phyloP scores from a whole-genome alignment of 37 sponge, comb jelly and placozoan genomes.

The Oscarella lobularis region DNA sequence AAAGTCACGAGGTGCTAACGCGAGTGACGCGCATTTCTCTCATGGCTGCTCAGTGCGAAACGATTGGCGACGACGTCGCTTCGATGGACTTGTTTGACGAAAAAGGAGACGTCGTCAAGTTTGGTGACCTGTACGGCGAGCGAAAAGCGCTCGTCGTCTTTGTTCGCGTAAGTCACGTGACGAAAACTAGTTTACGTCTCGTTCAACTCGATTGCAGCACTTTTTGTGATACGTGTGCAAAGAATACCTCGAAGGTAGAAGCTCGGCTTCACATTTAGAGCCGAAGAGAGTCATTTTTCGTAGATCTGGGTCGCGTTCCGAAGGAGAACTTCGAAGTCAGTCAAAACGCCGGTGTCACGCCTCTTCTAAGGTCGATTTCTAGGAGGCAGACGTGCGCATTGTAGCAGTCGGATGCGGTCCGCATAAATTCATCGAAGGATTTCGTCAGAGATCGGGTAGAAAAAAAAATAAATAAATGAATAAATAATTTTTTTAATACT shows the following conservation, averaged over 20 bases:
- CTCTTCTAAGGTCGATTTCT: too few relatives aligned
- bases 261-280: neutral
- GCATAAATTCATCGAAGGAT: conserved; percentile 25
- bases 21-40: conserved; percentile 16
- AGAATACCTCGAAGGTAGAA: conserved; percentile 28
- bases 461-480: too few relatives aligned
- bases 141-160: conserved; percentile 14
- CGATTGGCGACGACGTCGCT: neutral
- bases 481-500: neutral
- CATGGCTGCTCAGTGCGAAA: neutral
- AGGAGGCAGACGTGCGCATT: conserved; percentile 20
- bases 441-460: too few relatives aligned
- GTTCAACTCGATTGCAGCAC: neutral
- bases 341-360: too few relatives aligned
- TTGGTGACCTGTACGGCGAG: conserved; percentile 18
- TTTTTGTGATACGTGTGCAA: conserved; percentile 40
- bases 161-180: conserved; percentile 24
- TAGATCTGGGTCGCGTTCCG: neutral
- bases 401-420: conserved; percentile 32
- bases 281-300: conserved; percentile 1
- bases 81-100: conserved; percentile 18
- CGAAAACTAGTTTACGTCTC: neutral
- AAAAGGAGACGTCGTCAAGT: conserved; percentile 6
- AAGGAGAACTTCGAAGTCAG: conserved; percentile 5
- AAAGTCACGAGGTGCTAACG: too few relatives aligned